Evolutionary conservation across 2,113 vertebrate genomes (phyloP).

Genomic region (Variabilichromis moorii): DNA sequence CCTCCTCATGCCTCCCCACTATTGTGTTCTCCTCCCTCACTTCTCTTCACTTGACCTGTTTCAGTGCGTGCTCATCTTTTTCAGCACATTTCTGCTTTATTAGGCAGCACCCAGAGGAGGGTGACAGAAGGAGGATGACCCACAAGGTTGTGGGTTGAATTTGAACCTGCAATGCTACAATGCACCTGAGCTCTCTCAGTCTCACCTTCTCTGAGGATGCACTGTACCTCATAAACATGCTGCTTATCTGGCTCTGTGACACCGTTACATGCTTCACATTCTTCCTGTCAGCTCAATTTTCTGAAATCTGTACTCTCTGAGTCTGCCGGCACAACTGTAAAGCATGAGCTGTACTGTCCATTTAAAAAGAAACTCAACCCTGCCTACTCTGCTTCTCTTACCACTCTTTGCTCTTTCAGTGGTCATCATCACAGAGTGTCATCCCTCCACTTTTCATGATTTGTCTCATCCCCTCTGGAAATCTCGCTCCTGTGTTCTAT

Average conservation of each 20-base stretch:
- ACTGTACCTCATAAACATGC: background rate
- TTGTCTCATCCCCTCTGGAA: background rate
- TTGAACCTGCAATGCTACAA: constrained; percentile 17
- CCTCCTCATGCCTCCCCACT: background rate
- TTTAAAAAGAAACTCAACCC: background rate
- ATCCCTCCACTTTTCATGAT: background rate
- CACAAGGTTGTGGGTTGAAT: constrained; percentile 5
- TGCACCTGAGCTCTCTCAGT: constrained; percentile 19
- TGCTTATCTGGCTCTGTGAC: constrained; percentile 5
- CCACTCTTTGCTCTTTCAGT: background rate
- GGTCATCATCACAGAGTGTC: background rate
- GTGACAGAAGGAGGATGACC: constrained; percentile 14
- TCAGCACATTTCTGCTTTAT: constrained; percentile 31
- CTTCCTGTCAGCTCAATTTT: background rate
- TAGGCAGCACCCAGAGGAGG: constrained; percentile 13
- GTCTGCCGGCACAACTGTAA: background rate
- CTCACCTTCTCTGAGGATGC: background rate
- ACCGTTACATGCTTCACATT: background rate
- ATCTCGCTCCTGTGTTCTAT: background rate
- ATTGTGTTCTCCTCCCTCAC: background rate
- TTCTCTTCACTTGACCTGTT: constrained; percentile 53
- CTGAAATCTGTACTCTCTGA: background rate
- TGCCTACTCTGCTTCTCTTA: background rate
- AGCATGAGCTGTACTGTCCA: background rate
- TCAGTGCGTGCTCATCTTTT: background rate